These are phyloP conservation scores for Zelostemma sp. DNA, from an alignment of 1,140 invertebrate species.

Conservation along the genomic window DNA sequence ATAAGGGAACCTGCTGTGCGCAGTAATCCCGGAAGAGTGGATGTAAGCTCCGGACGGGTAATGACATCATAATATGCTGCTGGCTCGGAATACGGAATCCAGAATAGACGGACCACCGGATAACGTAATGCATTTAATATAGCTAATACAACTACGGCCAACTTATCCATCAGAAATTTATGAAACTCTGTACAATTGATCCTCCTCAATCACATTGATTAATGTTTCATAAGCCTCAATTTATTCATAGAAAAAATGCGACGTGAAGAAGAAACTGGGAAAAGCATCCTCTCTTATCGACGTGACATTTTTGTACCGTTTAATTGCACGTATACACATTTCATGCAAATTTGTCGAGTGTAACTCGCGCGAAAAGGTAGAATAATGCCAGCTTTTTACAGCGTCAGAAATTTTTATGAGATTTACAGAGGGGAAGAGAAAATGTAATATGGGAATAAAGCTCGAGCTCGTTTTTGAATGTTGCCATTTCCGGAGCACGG, in stretches of 20 bases:
- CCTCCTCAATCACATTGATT: neutral
- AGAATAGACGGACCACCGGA: conserved; percentile 5
- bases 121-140: conserved; percentile 24
- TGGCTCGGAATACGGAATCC: conserved; percentile 16
- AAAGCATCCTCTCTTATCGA: neutral
- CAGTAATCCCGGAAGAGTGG: conserved; percentile 13
- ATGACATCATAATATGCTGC: conserved; percentile 18
- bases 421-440: conserved; percentile 10
- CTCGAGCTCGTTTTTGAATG: conserved; percentile 22
- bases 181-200: neutral
- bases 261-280: too few relatives aligned
- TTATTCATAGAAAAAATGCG: too few relatives aligned
- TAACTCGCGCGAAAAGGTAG: conserved; percentile 2
- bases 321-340: neutral
- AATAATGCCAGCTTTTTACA: conserved; percentile 4
- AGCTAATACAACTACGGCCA: neutral
- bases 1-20: conserved; percentile 7
- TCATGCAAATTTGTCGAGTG: conserved; percentile 5
- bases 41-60: conserved; percentile 15
- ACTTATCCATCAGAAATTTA: neutral
- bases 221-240: neutral
- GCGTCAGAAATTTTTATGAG: conserved; percentile 7
- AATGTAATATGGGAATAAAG: conserved; percentile 23
- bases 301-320: neutral
- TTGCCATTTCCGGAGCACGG: conserved; percentile 10